Evolutionary conservation across 2,113 vertebrate genomes (phyloP).

Genomic region (Tragelaphus buxtoni): DNA sequence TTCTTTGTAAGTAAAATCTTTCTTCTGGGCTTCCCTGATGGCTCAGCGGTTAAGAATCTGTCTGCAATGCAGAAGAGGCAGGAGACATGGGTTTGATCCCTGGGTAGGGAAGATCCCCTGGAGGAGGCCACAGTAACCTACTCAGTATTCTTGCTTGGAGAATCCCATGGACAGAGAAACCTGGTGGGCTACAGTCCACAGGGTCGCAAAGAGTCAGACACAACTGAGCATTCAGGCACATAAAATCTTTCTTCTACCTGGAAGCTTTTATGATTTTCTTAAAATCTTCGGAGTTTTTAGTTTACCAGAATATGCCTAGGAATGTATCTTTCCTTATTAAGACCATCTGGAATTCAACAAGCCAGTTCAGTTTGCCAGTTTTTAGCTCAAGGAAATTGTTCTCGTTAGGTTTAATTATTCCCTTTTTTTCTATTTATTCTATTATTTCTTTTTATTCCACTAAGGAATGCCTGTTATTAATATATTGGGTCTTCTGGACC

Average conservation of each 20-base stretch:
- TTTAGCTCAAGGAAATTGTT: background rate
- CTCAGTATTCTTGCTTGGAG: background rate
- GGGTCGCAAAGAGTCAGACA: background rate
- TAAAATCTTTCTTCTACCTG: background rate
- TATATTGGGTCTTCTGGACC: background rate
- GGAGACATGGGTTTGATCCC: background rate
- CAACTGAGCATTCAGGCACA: background rate
- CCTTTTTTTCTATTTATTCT: background rate
- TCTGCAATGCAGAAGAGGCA: background rate
- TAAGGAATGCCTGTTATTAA: background rate
- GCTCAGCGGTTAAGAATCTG: background rate
- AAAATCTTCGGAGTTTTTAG: background rate
- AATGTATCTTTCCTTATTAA: conserved; percentile 18
- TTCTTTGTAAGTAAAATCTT: background rate
- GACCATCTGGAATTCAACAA: background rate
- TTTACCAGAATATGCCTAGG: background rate
- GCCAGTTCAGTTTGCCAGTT: background rate
- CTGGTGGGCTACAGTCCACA: background rate
- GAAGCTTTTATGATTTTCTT: background rate
- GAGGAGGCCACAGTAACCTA: background rate
- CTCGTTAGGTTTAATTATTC: background rate
- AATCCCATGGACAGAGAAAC: background rate
- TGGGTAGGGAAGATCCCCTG: background rate
- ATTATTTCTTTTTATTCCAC: background rate
- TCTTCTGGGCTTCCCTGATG: background rate